Evolutionary conservation across 1,140 invertebrate species (phyloP).

Genomic region (Teleopsis dalmanni): DNA sequence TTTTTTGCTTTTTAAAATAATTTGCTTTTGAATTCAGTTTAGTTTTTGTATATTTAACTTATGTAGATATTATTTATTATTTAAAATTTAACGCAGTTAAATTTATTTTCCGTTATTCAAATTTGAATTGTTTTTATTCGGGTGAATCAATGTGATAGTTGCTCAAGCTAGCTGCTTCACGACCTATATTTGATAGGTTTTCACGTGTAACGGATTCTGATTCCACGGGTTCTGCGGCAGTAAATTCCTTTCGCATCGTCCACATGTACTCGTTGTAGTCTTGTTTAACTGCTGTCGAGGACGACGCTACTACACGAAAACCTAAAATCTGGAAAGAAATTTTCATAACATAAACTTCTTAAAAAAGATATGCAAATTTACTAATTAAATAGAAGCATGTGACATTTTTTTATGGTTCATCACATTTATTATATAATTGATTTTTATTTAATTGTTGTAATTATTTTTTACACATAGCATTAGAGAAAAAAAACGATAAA

Average conservation of each 20-base stretch:
- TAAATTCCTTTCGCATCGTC: constrained; percentile 83
- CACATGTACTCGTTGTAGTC: constrained; percentile 86
- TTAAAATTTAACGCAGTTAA: background rate
- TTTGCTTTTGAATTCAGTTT: no score
- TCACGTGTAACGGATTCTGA: constrained; percentile 53
- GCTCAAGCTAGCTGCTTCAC: constrained; percentile 46
- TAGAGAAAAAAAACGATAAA: background rate
- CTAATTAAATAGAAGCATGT: background rate
- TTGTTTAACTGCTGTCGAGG: constrained; percentile 73
- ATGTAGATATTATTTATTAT: no score
- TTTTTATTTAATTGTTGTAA: background rate
- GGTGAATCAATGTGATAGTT: constrained; percentile 42
- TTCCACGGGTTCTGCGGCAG: constrained; percentile 65
- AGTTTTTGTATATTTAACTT: no score
- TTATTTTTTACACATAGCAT: background rate
- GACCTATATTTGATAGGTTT: constrained; percentile 53
- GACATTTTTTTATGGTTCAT: no score
- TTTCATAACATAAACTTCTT: no score
- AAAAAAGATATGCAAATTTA: background rate
- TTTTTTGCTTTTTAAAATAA: no score
- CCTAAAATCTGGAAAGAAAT: constrained; percentile 60
- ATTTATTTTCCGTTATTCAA: background rate
- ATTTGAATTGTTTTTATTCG: constrained; percentile 22
- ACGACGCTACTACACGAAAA: constrained; percentile 77
- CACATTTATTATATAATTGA: no score